Evolutionary conservation across 2,888 invertebrate species (phyloP).

Genomic region (Hyposoter dolosus): DNA sequence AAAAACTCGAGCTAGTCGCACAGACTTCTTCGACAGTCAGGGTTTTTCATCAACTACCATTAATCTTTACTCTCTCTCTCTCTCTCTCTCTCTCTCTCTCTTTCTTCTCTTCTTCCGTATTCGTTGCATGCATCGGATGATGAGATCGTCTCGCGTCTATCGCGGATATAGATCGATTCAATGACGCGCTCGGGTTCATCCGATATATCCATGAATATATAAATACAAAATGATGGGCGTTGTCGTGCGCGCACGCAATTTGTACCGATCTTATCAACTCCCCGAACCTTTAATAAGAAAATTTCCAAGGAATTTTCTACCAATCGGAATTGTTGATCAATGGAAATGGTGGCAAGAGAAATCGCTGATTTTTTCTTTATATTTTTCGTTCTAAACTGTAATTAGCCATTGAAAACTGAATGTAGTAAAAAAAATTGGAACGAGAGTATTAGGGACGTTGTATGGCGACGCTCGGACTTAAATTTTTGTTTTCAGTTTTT

Average conservation of each 20-base stretch:
- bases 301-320: background rate
- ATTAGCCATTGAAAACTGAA: background rate
- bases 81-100: background rate
- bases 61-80: background rate
- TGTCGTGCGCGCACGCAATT: constrained; percentile 25
- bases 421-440: too few species aligned
- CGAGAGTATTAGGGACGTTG: too few species aligned
- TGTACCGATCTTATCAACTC: background rate
- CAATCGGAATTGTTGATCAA: background rate
- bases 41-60: constrained; percentile 31
- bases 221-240: constrained; percentile 1
- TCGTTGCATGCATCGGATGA: constrained; percentile 38
- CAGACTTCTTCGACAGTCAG: background rate
- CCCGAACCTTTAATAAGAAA: background rate
- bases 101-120: background rate
- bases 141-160: constrained; percentile 46
- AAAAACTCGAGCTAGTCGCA: constrained; percentile 16
- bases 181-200: constrained; percentile 34
- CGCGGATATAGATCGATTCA: constrained; percentile 37
- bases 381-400: background rate
- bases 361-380: background rate
- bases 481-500: too few species aligned
- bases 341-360: background rate
- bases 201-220: constrained; percentile 15
- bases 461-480: too few species aligned